These are phyloP conservation scores for Octodonta nipae DNA, from an alignment of 2,888 invertebrate species.

Conservation along the genomic window DNA sequence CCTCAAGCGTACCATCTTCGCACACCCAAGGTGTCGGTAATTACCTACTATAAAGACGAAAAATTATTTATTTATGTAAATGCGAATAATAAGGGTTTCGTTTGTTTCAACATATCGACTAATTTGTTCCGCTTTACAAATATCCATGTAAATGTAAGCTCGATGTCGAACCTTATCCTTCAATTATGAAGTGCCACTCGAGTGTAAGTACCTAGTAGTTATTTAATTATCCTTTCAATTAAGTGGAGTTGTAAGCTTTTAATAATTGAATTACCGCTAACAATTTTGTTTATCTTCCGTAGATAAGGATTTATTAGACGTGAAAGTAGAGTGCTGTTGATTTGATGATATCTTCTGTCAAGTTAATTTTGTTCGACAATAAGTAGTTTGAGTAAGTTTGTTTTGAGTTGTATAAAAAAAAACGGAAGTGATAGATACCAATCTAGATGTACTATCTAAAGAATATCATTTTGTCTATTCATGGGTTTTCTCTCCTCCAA, in stretches of 20 bases:
- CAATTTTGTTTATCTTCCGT: slow-evolving; percentile 11
- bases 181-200: slow-evolving; percentile 16
- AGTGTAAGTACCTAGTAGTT: slow-evolving; percentile 17
- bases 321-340: slow-evolving; percentile 5
- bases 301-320: slow-evolving; percentile 13
- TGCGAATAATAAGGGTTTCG: slow-evolving; percentile 18
- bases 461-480: too few relatives aligned
- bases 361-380: too few relatives aligned
- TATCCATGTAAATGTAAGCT: slow-evolving; percentile 19
- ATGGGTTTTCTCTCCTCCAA: too few relatives aligned
- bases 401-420: too few relatives aligned
- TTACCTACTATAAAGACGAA: slow-evolving; percentile 15
- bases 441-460: too few relatives aligned
- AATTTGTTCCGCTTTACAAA: slow-evolving; percentile 25
- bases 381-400: too few relatives aligned
- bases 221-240: slow-evolving; percentile 17
- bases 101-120: slow-evolving; percentile 20
- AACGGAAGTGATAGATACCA: too few relatives aligned
- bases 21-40: slow-evolving; percentile 22
- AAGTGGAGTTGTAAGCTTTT: slow-evolving; percentile 11
- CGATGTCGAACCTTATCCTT: slow-evolving; percentile 19
- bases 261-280: slow-evolving; percentile 13
- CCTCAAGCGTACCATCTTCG: too few relatives aligned
- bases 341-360: slow-evolving; percentile 7
- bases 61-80: slow-evolving; percentile 20